Conservation (phyloP, 2,113 vertebrate species). For the Fukomys damarensis region DNA sequence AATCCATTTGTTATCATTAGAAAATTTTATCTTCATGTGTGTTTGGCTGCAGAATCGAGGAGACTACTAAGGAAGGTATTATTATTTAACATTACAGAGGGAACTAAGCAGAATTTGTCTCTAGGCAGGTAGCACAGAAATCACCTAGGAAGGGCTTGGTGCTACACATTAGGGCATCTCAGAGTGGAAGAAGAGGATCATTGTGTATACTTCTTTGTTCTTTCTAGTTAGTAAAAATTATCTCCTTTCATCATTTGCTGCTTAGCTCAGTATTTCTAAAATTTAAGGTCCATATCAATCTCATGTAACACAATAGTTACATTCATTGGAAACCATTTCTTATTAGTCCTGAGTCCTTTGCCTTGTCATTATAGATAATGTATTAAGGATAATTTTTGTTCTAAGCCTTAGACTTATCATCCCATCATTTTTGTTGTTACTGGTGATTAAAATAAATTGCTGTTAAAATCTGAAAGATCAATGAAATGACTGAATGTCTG, state of each 20-base stretch:
- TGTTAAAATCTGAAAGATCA: conserved; percentile 52
- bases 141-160: neutral
- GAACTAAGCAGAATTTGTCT: neutral
- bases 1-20: neutral
- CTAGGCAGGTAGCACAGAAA: neutral
- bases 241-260: conserved; percentile 29
- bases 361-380: conserved; percentile 27
- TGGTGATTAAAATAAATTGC: conserved; percentile 47
- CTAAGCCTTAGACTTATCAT: conserved; percentile 2
- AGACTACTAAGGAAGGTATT: neutral
- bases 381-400: conserved; percentile 62
- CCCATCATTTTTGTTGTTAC: conserved; percentile 11
- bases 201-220: neutral
- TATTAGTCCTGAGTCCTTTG: conserved; percentile 28
- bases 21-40: neutral
- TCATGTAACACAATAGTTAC: conserved; percentile 26
- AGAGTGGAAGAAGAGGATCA: neutral
- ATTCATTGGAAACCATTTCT: conserved; percentile 31
- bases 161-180: neutral
- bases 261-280: conserved; percentile 33
- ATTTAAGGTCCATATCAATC: neutral
- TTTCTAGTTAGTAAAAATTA: conserved; percentile 37
- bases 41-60: conserved; percentile 23
- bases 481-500: conserved; percentile 32
- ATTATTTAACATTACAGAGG: neutral